Percentiles rank a stretch among this genome's conserved stretches.
phyloP scores from a whole-genome alignment of 2,888 invertebrate genomes.

The Diarsia dahlii region DNA sequence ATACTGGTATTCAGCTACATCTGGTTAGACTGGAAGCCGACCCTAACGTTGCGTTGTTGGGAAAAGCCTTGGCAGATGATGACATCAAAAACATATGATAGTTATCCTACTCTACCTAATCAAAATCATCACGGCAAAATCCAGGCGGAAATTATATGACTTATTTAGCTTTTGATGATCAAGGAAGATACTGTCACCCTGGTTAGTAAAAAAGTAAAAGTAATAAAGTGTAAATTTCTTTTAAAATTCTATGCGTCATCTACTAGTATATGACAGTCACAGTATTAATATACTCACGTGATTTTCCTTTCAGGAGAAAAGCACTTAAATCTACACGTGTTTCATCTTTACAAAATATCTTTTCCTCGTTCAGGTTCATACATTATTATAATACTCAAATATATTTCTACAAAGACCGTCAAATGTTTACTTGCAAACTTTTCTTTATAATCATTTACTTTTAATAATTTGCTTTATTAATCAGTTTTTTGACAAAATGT shows the following conservation, averaged over 20 bases:
- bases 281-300: background rate
- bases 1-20: no score
- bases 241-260: background rate
- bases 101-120: background rate
- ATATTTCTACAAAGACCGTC: background rate
- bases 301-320: background rate
- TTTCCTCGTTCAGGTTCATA: background rate
- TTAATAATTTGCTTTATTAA: background rate
- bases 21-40: no score
- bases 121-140: background rate
- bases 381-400: background rate
- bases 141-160: background rate
- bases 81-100: no score
- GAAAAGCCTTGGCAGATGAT: no score
- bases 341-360: background rate
- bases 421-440: no score
- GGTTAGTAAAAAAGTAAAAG: background rate
- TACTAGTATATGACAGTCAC: background rate
- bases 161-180: background rate
- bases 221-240: background rate
- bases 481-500: no score
- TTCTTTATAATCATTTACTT: background rate
- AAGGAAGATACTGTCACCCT: background rate
- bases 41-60: no score
- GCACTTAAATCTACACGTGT: background rate